Base-by-base conservation (phyloP, 2,888 invertebrate genomes). In the Melikaiella ostensackeni region DNA sequence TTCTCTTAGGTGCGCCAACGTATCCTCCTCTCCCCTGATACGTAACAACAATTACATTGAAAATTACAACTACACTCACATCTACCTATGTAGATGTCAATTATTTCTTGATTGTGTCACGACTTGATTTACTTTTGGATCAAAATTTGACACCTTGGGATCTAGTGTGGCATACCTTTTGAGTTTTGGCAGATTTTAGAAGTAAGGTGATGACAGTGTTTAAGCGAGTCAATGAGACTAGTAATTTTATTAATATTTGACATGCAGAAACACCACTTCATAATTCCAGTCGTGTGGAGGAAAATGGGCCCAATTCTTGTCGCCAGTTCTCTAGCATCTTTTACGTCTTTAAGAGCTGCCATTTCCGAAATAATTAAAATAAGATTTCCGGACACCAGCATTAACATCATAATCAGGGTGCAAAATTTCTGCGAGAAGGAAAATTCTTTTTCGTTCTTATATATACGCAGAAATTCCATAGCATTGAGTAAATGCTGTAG, bases 261-360 rank as follows among this genome's bases (percentile, higher is more conserved):
- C 24, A 85, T 81, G 59, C 83, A 85, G 66, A 82, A 86, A 16
- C 75, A 77, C 86, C 87, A 87, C 70, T 87, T 87, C 13, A 82
- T n/a, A 7, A 85, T 73, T n/a, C 85, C 86, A 6, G 78, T 76
- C 3, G 76, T n/a, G 27, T 87, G 87, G 55, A 86, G 76, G 33
- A 82, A 74, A 13, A 85, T 24, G 4, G 82, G 80, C 24, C 82
- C 83, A 1, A 84, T 80, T 24, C 81, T 75, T n/a, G 77, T 80
- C 7, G 85, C 84, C 16, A 85, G 30, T 50, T 70, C 70, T 50
- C 70, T 70, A 5, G n/a, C 27, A 27, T 50, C 30, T 50, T 70
- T 30, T 2, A 50, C 50, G n/a, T 70, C n/a, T 9, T 70, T 70
- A 11, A 70, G 30, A 50, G 9, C 30, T 70, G 27, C 46, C 2